Evolutionary conservation across 2,888 invertebrate species (phyloP).

Genomic region (Phlogophora meticulosa): DNA sequence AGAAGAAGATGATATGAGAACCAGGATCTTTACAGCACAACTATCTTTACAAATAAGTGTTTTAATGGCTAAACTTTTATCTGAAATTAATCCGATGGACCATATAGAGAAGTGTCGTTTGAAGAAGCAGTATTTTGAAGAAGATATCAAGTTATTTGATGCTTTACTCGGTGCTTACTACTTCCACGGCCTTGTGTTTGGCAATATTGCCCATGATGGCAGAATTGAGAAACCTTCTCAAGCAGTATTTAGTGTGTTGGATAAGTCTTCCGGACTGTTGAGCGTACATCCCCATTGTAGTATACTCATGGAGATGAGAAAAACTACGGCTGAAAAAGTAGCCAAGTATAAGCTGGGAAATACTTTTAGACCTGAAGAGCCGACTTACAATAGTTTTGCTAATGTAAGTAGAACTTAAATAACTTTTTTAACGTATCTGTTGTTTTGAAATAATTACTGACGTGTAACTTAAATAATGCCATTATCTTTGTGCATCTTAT

Average conservation of each 20-base stretch:
- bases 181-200: slow-evolving; percentile 85
- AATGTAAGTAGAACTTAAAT: slow-evolving; percentile 82
- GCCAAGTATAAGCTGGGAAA: slow-evolving; percentile 89
- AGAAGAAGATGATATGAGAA: slow-evolving; percentile 62
- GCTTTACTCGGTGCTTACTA: slow-evolving; percentile 91
- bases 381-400: slow-evolving; percentile 88
- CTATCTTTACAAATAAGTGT: slow-evolving; percentile 88
- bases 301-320: slow-evolving; percentile 82
- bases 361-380: slow-evolving; percentile 89
- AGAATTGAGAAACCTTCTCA: slow-evolving; percentile 76
- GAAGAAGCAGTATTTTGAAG: slow-evolving; percentile 93
- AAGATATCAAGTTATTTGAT: slow-evolving; percentile 93
- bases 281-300: slow-evolving; percentile 88
- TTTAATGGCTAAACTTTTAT: slow-evolving; percentile 90
- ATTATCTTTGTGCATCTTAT: too few species aligned
- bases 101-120: slow-evolving; percentile 95
- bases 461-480: too few species aligned
- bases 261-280: slow-evolving; percentile 65
- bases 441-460: too few species aligned
- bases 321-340: slow-evolving; percentile 77
- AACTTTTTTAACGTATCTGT: too few species aligned
- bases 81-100: slow-evolving; percentile 94
- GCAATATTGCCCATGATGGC: slow-evolving; percentile 77
- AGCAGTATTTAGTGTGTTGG: slow-evolving; percentile 71
- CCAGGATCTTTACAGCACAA: slow-evolving; percentile 76